Base-by-base conservation (phyloP, 1,140 invertebrate species). In the Parapsyche elsis region DNA sequence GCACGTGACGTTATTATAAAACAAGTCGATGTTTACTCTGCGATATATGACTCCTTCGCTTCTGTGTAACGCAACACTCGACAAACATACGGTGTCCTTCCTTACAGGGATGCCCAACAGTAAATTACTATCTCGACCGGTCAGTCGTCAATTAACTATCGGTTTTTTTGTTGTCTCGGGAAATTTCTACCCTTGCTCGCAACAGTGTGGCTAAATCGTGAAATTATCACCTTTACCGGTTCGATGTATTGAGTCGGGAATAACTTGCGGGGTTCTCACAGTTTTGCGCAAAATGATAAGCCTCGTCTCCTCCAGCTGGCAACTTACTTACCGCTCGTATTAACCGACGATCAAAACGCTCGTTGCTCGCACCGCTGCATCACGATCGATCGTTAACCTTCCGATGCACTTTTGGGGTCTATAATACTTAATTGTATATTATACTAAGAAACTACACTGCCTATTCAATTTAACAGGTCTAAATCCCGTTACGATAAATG, bases 351-450 rank as follows among this genome's bases (percentile, higher is more conserved):
- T 67, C 23, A 67, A 67, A 67, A 67, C 64, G 64, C 19, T 23
- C 64, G 64, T 24, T 67, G 23, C 64, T 26, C 24, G 64, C 23
- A 67, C 64, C 64, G 64, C 24, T 67, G 64, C 26, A 67, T 67
- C 64, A 67, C 64, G 64, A 67, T 67, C 64, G 64, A 67, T 67
- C 26, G 21, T 67, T 67, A 67, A 67, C 64, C 64, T 23, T 67
- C 30, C 30, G 30, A 38, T 38, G 30, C 30, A 38, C 30, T 38
- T 38, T 38, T 38, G 30, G 30, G 30, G 30, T 38, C 30, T 38
- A 38, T 7, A 38, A 38, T 38, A 38, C 30, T 38, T 7, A 38
- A 38, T 38, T 38, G 7, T 38, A 7, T 38, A 38, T 38, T 38
- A 38, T 38, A 38, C 2, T 38, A 7, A 38, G 30, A 38, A 38